Percentiles rank a stretch among this genome's conserved stretches.
Conservation (phyloP, 2,113 vertebrate species). For the Melanostigma gelatinosum region DNA sequence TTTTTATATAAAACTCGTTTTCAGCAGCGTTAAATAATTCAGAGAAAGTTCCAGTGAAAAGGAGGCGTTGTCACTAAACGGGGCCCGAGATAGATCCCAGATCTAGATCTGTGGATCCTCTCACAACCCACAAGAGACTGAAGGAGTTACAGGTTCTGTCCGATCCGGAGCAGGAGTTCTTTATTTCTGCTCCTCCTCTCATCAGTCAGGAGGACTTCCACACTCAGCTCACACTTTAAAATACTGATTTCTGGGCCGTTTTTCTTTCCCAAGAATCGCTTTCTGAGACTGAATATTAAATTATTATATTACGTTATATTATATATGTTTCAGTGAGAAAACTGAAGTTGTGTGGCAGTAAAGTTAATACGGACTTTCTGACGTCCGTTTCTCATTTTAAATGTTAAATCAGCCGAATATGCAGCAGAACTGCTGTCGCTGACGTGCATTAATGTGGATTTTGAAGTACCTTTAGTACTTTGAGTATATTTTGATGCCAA, state of each 20-base stretch:
- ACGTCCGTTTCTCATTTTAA: too few species aligned
- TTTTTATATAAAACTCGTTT: slow-evolving; percentile 73
- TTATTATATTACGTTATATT: too few species aligned
- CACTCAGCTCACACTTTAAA: neutral
- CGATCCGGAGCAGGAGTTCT: neutral
- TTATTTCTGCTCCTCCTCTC: slow-evolving; percentile 2
- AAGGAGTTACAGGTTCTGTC: neutral
- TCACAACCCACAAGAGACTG: slow-evolving; percentile 6
- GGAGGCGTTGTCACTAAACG: slow-evolving; percentile 81
- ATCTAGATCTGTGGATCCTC: slow-evolving; percentile 4
- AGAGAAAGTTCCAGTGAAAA: slow-evolving; percentile 76
- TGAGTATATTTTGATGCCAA: too few species aligned
- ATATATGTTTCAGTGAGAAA: neutral
- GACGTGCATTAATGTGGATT: too few species aligned
- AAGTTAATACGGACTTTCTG: neutral
- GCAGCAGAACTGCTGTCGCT: too few species aligned
- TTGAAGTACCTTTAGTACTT: too few species aligned
- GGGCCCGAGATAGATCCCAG: slow-evolving; percentile 59
- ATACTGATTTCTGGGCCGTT: neutral
- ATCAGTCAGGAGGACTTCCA: neutral
- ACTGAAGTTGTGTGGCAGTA: neutral
- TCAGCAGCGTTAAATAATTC: slow-evolving; percentile 80
- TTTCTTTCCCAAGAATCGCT: neutral
- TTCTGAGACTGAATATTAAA: neutral
- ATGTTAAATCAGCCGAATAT: too few species aligned